phyloP scores from a whole-genome alignment of 2,797 vertebrate species.

The Morelia viridis region DNA sequence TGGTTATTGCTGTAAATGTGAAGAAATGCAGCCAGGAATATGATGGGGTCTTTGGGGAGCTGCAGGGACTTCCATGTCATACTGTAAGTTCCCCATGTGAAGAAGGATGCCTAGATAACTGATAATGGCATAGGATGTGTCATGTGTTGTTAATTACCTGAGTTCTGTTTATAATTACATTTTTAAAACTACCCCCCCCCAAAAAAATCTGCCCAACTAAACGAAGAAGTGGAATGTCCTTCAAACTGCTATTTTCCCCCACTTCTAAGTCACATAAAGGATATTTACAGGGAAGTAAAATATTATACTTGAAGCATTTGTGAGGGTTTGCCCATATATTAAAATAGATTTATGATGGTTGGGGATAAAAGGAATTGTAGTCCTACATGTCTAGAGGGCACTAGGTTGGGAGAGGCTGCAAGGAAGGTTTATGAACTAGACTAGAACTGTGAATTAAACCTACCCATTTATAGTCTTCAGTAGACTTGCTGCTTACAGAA shows the following conservation, averaged over 20 bases:
- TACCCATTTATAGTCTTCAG: background rate
- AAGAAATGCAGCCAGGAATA: background rate
- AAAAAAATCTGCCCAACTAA: background rate
- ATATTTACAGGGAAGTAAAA: no score
- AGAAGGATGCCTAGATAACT: background rate
- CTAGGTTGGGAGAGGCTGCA: background rate
- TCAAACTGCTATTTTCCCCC: background rate
- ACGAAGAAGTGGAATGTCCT: background rate
- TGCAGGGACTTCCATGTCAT: background rate
- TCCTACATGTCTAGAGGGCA: background rate
- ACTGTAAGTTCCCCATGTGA: background rate
- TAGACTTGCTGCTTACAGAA: fast-evolving
- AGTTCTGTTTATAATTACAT: background rate
- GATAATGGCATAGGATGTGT: background rate
- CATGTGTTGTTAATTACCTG: background rate
- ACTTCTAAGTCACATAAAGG: background rate
- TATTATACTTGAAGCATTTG: background rate
- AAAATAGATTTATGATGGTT: background rate
- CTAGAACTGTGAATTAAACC: background rate
- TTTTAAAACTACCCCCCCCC: background rate
- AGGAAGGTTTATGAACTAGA: background rate
- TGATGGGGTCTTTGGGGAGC: background rate
- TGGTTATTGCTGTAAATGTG: background rate
- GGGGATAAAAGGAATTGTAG: background rate
- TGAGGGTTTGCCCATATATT: background rate